Evolutionary conservation across 2,113 vertebrate species (phyloP).

Genomic region (Chaenocephalus aceratus): DNA sequence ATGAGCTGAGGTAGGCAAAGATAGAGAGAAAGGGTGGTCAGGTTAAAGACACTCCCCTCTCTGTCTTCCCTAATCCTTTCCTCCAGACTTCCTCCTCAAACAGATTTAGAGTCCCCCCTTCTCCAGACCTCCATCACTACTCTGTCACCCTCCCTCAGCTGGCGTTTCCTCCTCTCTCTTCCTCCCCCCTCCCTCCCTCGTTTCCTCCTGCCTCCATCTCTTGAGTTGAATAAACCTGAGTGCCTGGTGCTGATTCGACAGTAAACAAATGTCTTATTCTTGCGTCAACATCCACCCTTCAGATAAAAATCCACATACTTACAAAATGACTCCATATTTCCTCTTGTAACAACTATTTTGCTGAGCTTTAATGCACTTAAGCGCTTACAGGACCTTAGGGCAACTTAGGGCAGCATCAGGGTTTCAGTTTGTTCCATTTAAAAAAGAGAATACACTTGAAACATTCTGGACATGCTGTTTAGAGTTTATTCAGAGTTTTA

Average conservation of each 20-base stretch:
- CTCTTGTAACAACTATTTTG: neutral
- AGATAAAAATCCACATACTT: neutral
- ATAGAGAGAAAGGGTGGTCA: constrained; percentile 67
- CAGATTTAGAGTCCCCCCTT: constrained; percentile 79
- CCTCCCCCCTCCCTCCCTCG: constrained; percentile 64
- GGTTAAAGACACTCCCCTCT: constrained; percentile 80
- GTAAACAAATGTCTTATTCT: constrained; percentile 44
- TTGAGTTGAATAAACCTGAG: constrained; percentile 33
- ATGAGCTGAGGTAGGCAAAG: constrained; percentile 60
- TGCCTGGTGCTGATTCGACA: constrained; percentile 56
- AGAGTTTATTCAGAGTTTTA: too few species aligned
- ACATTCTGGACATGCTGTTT: neutral
- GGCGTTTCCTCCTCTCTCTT: constrained; percentile 72
- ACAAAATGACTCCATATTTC: neutral
- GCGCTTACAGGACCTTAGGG: constrained; percentile 3
- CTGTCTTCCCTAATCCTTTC: constrained; percentile 85
- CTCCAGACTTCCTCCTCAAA: constrained; percentile 87
- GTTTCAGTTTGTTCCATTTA: neutral
- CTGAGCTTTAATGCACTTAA: neutral
- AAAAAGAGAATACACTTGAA: neutral
- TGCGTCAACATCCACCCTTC: constrained; percentile 16
- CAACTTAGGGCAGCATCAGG: neutral
- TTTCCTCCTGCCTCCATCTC: constrained; percentile 68
- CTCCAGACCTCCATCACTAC: constrained; percentile 77
- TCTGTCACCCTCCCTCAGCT: constrained; percentile 73